Percentiles rank a stretch among this genome's conserved stretches.
These are phyloP conservation scores for Neoniphon sammara DNA, from an alignment of 2,797 vertebrate genomes.

Conservation along the genomic window DNA sequence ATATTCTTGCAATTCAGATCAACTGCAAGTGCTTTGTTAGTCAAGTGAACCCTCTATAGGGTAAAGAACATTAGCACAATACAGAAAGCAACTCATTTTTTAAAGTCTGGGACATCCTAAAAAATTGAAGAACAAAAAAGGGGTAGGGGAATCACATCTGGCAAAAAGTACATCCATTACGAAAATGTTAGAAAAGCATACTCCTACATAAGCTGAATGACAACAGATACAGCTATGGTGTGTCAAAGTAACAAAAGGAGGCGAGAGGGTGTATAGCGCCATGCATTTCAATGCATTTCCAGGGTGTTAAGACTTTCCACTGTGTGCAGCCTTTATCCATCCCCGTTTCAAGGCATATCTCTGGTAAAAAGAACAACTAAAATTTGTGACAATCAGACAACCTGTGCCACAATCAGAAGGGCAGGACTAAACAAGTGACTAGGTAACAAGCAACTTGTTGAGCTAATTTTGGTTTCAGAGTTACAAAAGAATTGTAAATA, in stretches of 20 bases:
- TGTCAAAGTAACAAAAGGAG: constrained; percentile 49
- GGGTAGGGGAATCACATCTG: neutral
- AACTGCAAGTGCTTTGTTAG: constrained; percentile 56
- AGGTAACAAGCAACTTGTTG: constrained; percentile 36
- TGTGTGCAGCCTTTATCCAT: constrained; percentile 42
- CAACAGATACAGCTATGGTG: constrained; percentile 24
- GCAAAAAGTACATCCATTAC: constrained; percentile 41
- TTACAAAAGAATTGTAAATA: constrained; percentile 70
- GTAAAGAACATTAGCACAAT: constrained; percentile 46
- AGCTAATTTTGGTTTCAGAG: constrained; percentile 67
- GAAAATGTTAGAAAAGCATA: constrained; percentile 61
- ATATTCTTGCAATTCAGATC: constrained; percentile 45
- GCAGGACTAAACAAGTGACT: constrained; percentile 35
- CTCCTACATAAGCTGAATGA: constrained; percentile 49
- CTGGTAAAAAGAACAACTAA: constrained; percentile 38
- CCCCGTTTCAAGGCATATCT: constrained; percentile 74
- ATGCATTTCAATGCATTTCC: constrained; percentile 45
- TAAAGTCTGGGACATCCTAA: constrained; percentile 34
- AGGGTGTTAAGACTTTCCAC: constrained; percentile 33
- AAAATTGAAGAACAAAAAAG: constrained; percentile 19
- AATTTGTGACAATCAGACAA: constrained; percentile 17
- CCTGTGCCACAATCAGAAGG: constrained; percentile 25
- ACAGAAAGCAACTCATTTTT: constrained; percentile 43
- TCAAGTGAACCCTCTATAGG: constrained; percentile 43
- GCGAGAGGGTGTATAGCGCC: constrained; percentile 29